A percentile compares a stretch with the other conserved stretches of the same genome.
Conservation (phyloP, 2,888 invertebrate species). For the Allophyes oxyacanthae region DNA sequence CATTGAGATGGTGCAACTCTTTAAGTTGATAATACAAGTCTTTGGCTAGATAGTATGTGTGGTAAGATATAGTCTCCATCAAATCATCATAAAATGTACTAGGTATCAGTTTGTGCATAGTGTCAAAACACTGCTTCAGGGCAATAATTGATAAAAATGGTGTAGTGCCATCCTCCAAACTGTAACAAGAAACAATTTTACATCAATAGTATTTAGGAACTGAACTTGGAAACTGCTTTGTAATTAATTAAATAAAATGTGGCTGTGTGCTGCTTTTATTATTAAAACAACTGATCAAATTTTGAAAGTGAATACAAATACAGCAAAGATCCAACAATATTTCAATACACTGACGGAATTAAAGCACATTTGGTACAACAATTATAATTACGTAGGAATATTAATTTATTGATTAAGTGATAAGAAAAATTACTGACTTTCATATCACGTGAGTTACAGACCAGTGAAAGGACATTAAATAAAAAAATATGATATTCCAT, state of each 20-base stretch:
- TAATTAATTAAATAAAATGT: not conserved
- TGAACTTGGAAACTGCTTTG: not conserved
- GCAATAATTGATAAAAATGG: conserved; percentile 95
- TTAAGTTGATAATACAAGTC: conserved; percentile 91
- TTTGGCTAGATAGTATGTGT: conserved; percentile 93
- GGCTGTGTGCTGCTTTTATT: not conserved
- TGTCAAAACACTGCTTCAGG: conserved; percentile 95
- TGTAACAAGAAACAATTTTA: conserved; percentile 75
- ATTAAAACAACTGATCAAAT: conserved; percentile 32
- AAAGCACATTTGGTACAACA: too few species aligned
- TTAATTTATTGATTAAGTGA: too few species aligned
- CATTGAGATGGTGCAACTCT: conserved; percentile 92
- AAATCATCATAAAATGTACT: conserved; percentile 76
- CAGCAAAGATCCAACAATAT: too few species aligned
- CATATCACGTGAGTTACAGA: too few species aligned
- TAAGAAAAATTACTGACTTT: too few species aligned
- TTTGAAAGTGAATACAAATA: not conserved
- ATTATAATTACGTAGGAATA: too few species aligned
- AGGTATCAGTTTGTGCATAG: conserved; percentile 91
- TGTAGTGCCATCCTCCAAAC: conserved; percentile 98
- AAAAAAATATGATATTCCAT: too few species aligned
- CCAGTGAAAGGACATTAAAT: too few species aligned
- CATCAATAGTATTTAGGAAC: not conserved
- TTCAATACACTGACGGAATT: too few species aligned
- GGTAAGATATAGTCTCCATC: conserved; percentile 91